A percentile compares a stretch with the other conserved stretches of the same genome.
Evolutionary conservation across 2,113 vertebrate genomes (phyloP).

Genomic region (Lipophrys pholis): DNA sequence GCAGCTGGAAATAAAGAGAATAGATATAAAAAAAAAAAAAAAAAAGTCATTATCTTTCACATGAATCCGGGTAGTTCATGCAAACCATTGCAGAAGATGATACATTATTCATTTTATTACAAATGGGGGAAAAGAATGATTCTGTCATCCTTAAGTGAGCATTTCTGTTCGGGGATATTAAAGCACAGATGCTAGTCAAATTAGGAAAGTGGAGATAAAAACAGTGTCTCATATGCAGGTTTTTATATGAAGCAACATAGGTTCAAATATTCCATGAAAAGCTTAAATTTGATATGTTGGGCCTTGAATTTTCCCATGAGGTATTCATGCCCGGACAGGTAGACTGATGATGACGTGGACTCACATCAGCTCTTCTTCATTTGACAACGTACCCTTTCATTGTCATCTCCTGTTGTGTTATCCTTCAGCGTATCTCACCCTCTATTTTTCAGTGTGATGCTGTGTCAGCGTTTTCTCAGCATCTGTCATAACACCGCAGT

Average conservation of each 20-base stretch:
- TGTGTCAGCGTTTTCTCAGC: slow-evolving; percentile 13
- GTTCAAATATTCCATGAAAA: neutral
- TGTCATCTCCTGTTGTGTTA: slow-evolving; percentile 1
- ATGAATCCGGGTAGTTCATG: neutral
- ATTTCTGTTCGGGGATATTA: neutral
- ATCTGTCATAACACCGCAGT: slow-evolving; percentile 21
- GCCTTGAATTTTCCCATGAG: neutral
- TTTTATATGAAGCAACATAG: neutral
- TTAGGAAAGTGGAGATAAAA: no score
- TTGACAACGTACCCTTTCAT: slow-evolving; percentile 4
- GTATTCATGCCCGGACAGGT: neutral
- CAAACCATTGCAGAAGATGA: neutral
- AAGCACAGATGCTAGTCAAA: no score
- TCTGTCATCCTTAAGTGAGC: neutral
- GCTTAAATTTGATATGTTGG: neutral
- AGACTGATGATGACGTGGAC: slow-evolving; percentile 20
- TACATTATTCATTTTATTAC: neutral
- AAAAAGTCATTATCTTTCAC: neutral
- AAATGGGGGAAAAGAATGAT: neutral
- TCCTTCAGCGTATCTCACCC: slow-evolving; percentile 15
- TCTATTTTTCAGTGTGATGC: slow-evolving; percentile 12
- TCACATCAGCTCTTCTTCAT: neutral
- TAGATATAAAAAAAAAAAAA: no score
- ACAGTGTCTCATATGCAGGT: neutral
- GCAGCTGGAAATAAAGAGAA: no score